Evolutionary conservation across 2,888 invertebrate genomes (phyloP), one percentile per base, ranked within the genome.

Genomic region (Eristalinus sepulchralis): DNA sequence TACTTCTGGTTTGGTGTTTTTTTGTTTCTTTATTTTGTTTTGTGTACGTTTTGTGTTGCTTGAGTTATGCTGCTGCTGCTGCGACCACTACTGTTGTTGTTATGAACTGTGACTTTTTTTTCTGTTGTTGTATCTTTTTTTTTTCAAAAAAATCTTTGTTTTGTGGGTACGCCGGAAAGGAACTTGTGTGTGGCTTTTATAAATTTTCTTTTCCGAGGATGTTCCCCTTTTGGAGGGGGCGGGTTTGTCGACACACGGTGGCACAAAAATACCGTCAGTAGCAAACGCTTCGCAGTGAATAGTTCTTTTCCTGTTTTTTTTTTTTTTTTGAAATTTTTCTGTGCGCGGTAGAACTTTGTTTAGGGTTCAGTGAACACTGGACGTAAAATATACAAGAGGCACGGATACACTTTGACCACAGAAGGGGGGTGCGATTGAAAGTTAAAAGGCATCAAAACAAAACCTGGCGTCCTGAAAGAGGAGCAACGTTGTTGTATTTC

Each of bases 131-230:
- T n/a, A 39, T 13, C n/a, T 47, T 47, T 17, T 17, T 17, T 9
- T 27, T 27, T 27, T 2, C 2, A 8, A 47, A 17, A 47, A 17
- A 8, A 9, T 53, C 9, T 53, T 53, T 53, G 31, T 33, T 31
- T 27, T 39, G 62, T n/a, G n/a, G n/a, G n/a, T 57, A 68, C 67
- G 67, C 71, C 62, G 60, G 75, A 84, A 77, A 81, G 72, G 31
- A 72, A 68, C 81, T 85, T 78, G 79, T 71, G 75, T 76, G 78
- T 72, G 67, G 71, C 62, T 66, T 68, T 81, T 75, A 72, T 79
- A 47, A 33, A 13, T 62, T 66, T 67, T 72, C 24, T 55, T 73
- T 68, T 55, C n/a, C 5, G 60, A 64, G 60, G 64, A 20, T 63
- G 47, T 60, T 72, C 34, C 53, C 39, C 34, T 20, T 55, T n/a